phyloP scores from a whole-genome alignment of 1,140 invertebrate genomes.

The Pseudomyrmex flavicornis region DNA sequence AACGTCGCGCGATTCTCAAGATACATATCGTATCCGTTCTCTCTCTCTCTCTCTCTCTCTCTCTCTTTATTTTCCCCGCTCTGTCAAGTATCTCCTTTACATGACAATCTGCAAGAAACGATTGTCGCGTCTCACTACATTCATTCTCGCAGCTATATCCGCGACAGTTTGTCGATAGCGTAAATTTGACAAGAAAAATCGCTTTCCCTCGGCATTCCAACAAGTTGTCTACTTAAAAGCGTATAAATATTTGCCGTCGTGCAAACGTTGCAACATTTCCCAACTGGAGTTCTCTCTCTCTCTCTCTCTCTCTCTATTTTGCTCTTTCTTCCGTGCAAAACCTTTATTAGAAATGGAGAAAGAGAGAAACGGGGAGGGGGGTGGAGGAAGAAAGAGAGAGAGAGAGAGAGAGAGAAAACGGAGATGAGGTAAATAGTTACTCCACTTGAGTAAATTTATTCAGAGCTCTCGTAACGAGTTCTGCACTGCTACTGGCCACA shows the following conservation, averaged over 20 bases:
- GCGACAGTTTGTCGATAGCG: conserved; percentile 51
- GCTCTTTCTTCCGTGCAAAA: conserved; percentile 28
- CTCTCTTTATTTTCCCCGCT: background rate
- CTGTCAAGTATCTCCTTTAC: conserved; percentile 53
- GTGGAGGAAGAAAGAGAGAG: too few relatives aligned
- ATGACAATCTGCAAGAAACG: conserved; percentile 47
- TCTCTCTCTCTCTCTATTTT: background rate
- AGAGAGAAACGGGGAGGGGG: background rate
- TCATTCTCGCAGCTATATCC: conserved; percentile 17
- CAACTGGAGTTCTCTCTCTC: background rate
- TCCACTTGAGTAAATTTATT: conserved; percentile 50
- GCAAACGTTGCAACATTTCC: conserved; percentile 22
- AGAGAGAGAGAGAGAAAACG: too few relatives aligned
- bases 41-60: too few relatives aligned
- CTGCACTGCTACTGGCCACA: conserved; percentile 11
- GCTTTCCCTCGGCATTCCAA: conserved; percentile 31
- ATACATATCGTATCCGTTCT: conserved; percentile 14
- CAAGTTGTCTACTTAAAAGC: conserved; percentile 51
- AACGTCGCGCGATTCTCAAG: conserved; percentile 2
- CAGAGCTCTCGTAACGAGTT: conserved; percentile 51
- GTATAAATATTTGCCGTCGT: conserved; percentile 42
- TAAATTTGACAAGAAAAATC: conserved; percentile 57
- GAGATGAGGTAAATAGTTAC: conserved; percentile 53
- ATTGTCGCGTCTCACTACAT: conserved; percentile 43
- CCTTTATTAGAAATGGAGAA: conserved; percentile 53